Percentiles rank a stretch among this genome's conserved stretches.
Conservation (phyloP, 2,797 vertebrate genomes). For the Diceros bicornis region DNA sequence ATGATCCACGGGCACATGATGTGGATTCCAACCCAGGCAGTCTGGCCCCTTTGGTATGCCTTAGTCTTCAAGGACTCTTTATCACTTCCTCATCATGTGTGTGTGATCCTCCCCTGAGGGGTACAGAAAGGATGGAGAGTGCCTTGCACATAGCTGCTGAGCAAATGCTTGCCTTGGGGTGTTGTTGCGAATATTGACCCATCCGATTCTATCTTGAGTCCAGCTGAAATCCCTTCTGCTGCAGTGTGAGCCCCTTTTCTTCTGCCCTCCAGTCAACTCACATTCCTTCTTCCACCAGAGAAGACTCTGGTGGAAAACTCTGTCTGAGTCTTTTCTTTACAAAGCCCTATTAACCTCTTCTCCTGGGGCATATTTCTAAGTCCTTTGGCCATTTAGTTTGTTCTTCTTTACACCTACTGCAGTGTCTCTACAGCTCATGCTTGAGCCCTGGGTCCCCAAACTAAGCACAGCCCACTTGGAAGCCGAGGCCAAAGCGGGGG, state of each 20-base stretch:
- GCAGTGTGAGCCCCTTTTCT: background rate
- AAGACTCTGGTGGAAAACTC: background rate
- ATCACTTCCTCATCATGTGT: background rate
- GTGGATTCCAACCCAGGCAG: background rate
- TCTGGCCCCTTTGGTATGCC: background rate
- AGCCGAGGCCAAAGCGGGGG: background rate
- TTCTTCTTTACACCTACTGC: background rate
- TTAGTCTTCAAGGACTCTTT: background rate
- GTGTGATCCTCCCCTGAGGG: background rate
- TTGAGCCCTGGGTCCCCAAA: background rate
- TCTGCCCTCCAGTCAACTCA: background rate
- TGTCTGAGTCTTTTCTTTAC: background rate
- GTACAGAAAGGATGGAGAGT: background rate
- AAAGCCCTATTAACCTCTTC: background rate
- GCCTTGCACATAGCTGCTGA: background rate
- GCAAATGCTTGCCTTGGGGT: background rate
- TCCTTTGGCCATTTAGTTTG: background rate
- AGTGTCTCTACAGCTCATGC: background rate
- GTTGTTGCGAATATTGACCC: accelerated
- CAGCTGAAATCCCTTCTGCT: background rate
- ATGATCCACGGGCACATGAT: background rate
- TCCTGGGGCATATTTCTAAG: background rate
- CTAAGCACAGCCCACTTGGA: background rate
- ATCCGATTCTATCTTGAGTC: background rate
- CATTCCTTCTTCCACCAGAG: background rate